Evolutionary conservation across 2,113 vertebrate species (phyloP).

Genomic region (Sinocyclocheilus anshuiensis): DNA sequence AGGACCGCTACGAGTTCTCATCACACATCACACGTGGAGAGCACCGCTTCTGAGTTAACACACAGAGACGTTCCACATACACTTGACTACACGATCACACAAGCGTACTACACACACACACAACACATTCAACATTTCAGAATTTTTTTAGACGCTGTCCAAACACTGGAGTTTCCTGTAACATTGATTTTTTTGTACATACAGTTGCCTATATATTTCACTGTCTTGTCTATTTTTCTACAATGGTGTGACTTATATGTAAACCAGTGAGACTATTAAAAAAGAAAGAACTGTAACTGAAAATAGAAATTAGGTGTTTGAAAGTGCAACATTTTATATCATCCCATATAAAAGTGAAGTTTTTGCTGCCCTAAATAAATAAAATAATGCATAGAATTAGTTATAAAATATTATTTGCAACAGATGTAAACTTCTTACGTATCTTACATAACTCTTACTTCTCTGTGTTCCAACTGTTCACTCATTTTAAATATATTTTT

Average conservation of each 20-base stretch:
- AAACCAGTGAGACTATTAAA: neutral
- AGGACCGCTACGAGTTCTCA: conserved; percentile 98
- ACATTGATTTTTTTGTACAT: conserved; percentile 52
- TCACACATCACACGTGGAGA: conserved; percentile 98
- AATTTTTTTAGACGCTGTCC: conserved; percentile 59
- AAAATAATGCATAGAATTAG: neutral
- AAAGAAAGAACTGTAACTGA: conserved; percentile 20
- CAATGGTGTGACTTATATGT: conserved; percentile 29
- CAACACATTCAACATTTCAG: neutral
- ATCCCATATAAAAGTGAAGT: neutral
- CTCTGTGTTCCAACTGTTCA: conserved; percentile 24
- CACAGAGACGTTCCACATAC: conserved; percentile 34
- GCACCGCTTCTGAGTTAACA: conserved; percentile 81
- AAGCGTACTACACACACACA: neutral
- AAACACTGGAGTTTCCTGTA: conserved; percentile 45
- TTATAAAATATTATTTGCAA: neutral
- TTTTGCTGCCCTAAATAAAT: neutral
- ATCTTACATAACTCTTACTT: neutral
- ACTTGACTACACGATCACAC: conserved; percentile 31
- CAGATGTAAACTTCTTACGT: neutral
- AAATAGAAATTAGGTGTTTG: conserved; percentile 6
- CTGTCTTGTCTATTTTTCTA: conserved; percentile 59
- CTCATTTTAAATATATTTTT: conserved; percentile 53
- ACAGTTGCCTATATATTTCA: conserved; percentile 36
- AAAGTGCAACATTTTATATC: neutral